These are phyloP conservation scores for Pleuronectes platessa DNA, from an alignment of 2,113 vertebrate genomes.

Conservation along the genomic window DNA sequence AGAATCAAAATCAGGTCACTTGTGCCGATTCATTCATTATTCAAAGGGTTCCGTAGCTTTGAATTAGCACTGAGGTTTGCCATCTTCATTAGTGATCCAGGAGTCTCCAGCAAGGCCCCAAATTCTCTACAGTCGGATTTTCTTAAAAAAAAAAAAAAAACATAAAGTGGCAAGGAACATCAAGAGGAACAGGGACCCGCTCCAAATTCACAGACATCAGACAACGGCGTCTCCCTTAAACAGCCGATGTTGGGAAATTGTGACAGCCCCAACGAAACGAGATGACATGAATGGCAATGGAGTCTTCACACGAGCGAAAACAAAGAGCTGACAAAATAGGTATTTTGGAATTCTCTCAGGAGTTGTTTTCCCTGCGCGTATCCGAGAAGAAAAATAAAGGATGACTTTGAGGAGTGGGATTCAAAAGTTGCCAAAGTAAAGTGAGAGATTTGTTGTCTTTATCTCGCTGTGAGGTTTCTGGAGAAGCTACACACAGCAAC, in stretches of 20 bases:
- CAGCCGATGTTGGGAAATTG: slow-evolving; percentile 55
- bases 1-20: slow-evolving; percentile 61
- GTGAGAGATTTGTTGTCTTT: slow-evolving; percentile 63
- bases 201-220: slow-evolving; percentile 34
- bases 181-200: slow-evolving; percentile 21
- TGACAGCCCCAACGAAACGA: slow-evolving; percentile 33
- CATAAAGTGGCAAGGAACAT: slow-evolving; percentile 31
- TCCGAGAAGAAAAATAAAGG: slow-evolving; percentile 41
- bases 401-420: slow-evolving; percentile 53
- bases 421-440: slow-evolving; percentile 66
- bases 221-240: slow-evolving; percentile 34
- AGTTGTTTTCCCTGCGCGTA: slow-evolving; percentile 35
- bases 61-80: slow-evolving; percentile 66
- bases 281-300: slow-evolving; percentile 52
- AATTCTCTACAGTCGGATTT: not conserved
- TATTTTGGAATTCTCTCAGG: slow-evolving; percentile 46
- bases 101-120: not conserved
- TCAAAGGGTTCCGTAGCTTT: slow-evolving; percentile 63
- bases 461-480: slow-evolving; percentile 46
- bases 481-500: slow-evolving; percentile 38
- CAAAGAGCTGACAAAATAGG: slow-evolving; percentile 52
- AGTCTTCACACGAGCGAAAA: slow-evolving; percentile 30
- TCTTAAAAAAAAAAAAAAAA: not conserved
- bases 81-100: slow-evolving; percentile 64
- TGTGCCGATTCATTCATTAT: slow-evolving; percentile 64